Conservation (phyloP, 2,113 vertebrate species). For the Sylvietta virens region DNA sequence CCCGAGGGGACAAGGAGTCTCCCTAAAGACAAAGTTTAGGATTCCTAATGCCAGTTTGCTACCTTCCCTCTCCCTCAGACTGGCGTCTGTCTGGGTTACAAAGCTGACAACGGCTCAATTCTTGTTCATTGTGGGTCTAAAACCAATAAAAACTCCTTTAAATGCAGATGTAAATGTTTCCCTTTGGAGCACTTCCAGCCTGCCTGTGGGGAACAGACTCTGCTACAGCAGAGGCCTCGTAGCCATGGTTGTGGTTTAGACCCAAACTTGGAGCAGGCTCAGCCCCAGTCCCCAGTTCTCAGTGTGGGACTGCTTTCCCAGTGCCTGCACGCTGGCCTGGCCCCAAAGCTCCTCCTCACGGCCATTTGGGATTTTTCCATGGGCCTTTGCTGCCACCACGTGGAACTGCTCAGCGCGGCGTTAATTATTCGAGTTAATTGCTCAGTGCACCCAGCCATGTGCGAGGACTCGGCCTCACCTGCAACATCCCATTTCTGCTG, state of each 20-base stretch:
- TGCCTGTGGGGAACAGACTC: background rate
- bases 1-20: fast-evolving
- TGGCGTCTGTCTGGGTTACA: background rate
- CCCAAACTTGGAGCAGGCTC: fast-evolving
- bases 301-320: background rate
- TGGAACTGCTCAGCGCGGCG: background rate
- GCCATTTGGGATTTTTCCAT: fast-evolving
- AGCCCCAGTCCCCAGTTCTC: background rate
- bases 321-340: background rate
- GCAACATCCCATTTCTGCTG: background rate
- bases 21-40: background rate
- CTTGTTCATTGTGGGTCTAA: background rate
- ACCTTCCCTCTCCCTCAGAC: background rate
- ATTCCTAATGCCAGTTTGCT: no score
- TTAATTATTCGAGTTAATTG: background rate
- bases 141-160: background rate
- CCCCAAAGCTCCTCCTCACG: background rate
- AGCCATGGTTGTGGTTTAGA: fast-evolving
- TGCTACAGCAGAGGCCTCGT: background rate
- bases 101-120: background rate
- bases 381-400: conserved; percentile 5
- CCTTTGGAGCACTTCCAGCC: background rate
- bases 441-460: background rate
- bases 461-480: background rate
- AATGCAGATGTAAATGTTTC: background rate